phyloP scores from a whole-genome alignment of 2,113 vertebrate genomes.

The Mirza zaza region DNA sequence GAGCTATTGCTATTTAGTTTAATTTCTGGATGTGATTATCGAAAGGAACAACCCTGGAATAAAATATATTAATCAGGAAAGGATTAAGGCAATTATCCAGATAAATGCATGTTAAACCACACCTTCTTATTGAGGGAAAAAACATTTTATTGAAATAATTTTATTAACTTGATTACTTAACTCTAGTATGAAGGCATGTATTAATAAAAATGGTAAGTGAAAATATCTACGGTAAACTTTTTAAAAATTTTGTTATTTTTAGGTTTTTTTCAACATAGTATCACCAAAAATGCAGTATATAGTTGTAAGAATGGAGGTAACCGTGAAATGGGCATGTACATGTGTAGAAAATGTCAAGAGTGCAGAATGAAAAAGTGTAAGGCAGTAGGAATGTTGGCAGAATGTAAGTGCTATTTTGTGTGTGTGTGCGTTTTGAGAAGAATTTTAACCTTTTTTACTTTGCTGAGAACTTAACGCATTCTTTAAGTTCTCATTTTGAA shows the following conservation, averaged over 20 bases:
- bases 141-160: constrained; percentile 14
- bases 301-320: constrained; percentile 94
- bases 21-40: constrained; percentile 20
- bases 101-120: constrained; percentile 4
- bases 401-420: constrained; percentile 87
- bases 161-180: background rate
- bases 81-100: background rate
- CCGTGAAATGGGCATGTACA: constrained; percentile 99
- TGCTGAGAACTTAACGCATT: background rate
- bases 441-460: constrained; percentile 5
- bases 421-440: background rate
- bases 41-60: background rate
- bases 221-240: background rate
- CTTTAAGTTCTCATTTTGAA: background rate
- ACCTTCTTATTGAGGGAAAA: background rate
- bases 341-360: constrained; percentile 96
- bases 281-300: constrained; percentile 95
- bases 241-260: background rate
- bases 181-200: background rate
- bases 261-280: constrained; percentile 95
- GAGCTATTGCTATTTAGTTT: background rate
- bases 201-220: background rate
- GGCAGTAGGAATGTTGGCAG: constrained; percentile 95
- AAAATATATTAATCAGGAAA: background rate
- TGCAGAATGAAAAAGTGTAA: constrained; percentile 95